Percentiles rank a stretch among this genome's conserved stretches.
These are phyloP conservation scores for Ptiloglossa arizonensis DNA, from an alignment of 1,140 invertebrate genomes.

Conservation along the genomic window DNA sequence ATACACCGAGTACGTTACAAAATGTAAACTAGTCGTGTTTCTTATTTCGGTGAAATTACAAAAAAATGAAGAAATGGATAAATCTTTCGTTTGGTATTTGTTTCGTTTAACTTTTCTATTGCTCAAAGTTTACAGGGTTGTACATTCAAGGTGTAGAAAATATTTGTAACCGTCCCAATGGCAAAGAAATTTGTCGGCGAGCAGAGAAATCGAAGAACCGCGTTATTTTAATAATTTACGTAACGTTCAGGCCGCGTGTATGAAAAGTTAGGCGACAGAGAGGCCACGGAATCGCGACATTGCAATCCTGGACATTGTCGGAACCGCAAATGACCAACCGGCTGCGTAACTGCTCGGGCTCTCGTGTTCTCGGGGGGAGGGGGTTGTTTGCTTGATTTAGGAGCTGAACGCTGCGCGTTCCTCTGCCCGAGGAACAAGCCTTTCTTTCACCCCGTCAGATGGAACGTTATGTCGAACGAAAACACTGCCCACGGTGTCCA, in stretches of 20 bases:
- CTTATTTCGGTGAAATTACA: no score
- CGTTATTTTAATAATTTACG: no score
- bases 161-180: no score
- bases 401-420: constrained; percentile 57
- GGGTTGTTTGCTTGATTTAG: constrained; percentile 78
- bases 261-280: constrained; percentile 6
- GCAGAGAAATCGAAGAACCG: no score
- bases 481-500: constrained; percentile 11
- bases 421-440: constrained; percentile 62
- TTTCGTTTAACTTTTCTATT: no score
- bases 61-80: no score
- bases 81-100: no score
- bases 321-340: constrained; percentile 76
- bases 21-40: no score
- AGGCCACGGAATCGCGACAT: constrained; percentile 52
- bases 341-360: constrained; percentile 71
- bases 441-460: constrained; percentile 59
- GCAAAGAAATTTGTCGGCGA: no score
- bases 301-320: constrained; percentile 58
- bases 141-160: no score
- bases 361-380: constrained; percentile 68
- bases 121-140: no score
- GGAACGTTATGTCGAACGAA: constrained; percentile 19
- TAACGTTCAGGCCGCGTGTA: not conserved
- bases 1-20: no score